Percentiles rank a stretch among this genome's conserved stretches.
Evolutionary conservation across 2,888 invertebrate species (phyloP).

Genomic region (Rhimphoctona megacephalus): DNA sequence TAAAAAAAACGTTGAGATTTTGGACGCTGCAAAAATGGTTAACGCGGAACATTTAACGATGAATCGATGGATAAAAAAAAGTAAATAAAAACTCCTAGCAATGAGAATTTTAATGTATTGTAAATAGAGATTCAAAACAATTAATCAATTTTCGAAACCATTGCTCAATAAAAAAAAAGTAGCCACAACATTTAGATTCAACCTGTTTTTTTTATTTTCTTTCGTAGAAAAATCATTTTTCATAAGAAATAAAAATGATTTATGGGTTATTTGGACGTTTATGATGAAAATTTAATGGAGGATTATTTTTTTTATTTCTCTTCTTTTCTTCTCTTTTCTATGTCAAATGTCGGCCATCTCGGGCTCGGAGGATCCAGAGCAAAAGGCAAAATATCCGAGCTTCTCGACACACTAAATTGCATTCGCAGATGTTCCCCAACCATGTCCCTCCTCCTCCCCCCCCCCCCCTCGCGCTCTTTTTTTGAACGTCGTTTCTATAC

Average conservation of each 20-base stretch:
- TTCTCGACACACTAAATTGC: constrained; percentile 67
- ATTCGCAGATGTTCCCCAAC: constrained; percentile 67
- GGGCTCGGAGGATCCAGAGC: neutral
- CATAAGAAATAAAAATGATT: neutral
- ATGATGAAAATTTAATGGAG: neutral
- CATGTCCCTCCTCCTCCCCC: constrained; percentile 36
- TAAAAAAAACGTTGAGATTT: neutral
- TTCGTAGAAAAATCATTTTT: constrained; percentile 1
- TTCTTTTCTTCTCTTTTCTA: neutral
- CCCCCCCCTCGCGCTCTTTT: neutral
- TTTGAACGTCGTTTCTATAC: neutral
- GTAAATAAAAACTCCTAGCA: neutral
- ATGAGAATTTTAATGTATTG: neutral
- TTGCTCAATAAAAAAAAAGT: neutral
- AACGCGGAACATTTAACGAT: too few species aligned
- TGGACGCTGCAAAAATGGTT: too few species aligned
- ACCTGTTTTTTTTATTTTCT: neutral
- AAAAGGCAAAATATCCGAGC: constrained; percentile 31
- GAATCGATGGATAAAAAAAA: neutral
- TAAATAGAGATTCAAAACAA: neutral
- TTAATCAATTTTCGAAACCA: neutral
- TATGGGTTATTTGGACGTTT: neutral
- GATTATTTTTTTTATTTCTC: neutral
- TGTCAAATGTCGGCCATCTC: neutral
- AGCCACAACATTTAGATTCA: neutral